These are phyloP conservation scores for Cylloceria caligata DNA, from an alignment of 2,888 invertebrate genomes.

Conservation along the genomic window DNA sequence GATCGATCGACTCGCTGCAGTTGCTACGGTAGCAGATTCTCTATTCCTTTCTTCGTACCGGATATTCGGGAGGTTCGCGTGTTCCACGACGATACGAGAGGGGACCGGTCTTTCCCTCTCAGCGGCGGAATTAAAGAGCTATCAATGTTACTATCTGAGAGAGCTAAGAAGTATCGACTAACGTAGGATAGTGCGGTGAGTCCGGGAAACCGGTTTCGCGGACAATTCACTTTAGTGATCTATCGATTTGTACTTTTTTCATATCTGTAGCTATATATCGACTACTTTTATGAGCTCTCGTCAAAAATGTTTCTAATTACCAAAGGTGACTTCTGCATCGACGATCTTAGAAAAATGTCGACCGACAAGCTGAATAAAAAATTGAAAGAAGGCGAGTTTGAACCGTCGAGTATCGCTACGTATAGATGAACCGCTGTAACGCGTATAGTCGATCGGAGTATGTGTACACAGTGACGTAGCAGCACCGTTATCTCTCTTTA, in stretches of 20 bases:
- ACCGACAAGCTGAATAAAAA: no score
- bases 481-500: constrained; percentile 34
- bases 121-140: constrained; percentile 60
- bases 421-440: not conserved
- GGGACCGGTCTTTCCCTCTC: constrained; percentile 46
- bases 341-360: no score
- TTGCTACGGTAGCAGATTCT: constrained; percentile 43
- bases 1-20: constrained; percentile 55
- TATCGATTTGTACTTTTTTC: constrained; percentile 47
- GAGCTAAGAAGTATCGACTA: constrained; percentile 28
- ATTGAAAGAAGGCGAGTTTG: not conserved
- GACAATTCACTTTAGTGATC: constrained; percentile 47
- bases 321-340: no score
- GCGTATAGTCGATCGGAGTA: not conserved
- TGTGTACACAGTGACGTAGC: not conserved
- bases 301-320: constrained; percentile 1
- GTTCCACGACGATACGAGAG: constrained; percentile 42
- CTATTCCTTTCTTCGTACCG: constrained; percentile 52
- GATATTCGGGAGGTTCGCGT: constrained; percentile 48
- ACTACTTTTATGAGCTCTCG: no score
- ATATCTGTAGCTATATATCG: no score
- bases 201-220: constrained; percentile 61
- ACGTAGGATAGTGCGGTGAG: constrained; percentile 42
- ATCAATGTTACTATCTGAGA: constrained; percentile 47
- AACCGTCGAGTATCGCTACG: not conserved